phyloP scores from a whole-genome alignment of 2,888 invertebrate species.

The Rugalucina vietnamica region DNA sequence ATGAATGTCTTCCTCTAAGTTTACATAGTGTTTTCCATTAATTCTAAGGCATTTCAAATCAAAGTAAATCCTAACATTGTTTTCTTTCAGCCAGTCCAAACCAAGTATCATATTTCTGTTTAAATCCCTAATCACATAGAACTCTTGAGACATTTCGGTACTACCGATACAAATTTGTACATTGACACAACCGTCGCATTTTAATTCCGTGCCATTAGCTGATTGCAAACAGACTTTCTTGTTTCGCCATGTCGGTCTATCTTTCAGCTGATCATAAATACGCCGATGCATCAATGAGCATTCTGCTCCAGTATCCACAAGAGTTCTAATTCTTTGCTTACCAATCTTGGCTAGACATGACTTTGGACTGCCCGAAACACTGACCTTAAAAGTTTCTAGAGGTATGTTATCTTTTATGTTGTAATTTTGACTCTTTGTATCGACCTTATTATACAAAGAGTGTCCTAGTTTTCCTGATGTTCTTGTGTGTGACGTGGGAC shows the following conservation, averaged over 20 bases:
- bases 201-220: constrained; percentile 7
- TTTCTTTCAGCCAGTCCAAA: constrained; percentile 10
- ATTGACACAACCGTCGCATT: constrained; percentile 24
- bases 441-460: constrained; percentile 16
- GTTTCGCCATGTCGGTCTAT: constrained; percentile 9
- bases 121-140: constrained; percentile 24
- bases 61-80: constrained; percentile 24
- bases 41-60: constrained; percentile 30
- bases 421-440: constrained; percentile 5
- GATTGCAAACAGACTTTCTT: constrained; percentile 24
- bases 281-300: constrained; percentile 40
- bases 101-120: constrained; percentile 27
- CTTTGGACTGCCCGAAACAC: constrained; percentile 22
- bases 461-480: constrained; percentile 22
- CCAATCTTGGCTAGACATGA: constrained; percentile 32
- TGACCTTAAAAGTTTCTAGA: neutral
- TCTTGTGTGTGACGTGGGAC: neutral
- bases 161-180: constrained; percentile 25
- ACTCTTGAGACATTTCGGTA: constrained; percentile 17
- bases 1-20: constrained; percentile 31
- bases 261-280: constrained; percentile 24
- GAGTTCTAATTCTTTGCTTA: constrained; percentile 30
- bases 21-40: neutral
- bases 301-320: constrained; percentile 43
- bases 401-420: neutral